Percentiles rank a stretch among this genome's conserved stretches.
Evolutionary conservation across 1,140 invertebrate species (phyloP).

Genomic region (Cyphomyrmex costatus): DNA sequence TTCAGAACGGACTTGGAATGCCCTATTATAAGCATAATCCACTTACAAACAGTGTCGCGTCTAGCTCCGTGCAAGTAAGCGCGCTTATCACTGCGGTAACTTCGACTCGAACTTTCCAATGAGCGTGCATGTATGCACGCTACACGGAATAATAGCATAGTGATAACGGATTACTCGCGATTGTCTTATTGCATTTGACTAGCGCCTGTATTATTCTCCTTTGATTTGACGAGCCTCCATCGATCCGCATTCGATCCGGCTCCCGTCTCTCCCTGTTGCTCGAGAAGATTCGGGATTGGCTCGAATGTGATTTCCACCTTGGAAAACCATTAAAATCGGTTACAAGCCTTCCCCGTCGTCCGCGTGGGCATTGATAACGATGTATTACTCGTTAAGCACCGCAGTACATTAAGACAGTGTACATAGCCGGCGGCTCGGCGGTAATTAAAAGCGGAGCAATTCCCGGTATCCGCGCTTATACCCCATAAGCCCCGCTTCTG

Average conservation of each 20-base stretch:
- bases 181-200: slow-evolving; percentile 5
- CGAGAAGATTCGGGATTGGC: background rate
- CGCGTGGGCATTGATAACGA: slow-evolving; percentile 65
- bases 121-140: slow-evolving; percentile 11
- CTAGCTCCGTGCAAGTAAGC: slow-evolving; percentile 39
- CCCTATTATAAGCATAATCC: slow-evolving; percentile 70
- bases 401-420: slow-evolving; percentile 67
- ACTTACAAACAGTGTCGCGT: slow-evolving; percentile 66
- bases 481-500: slow-evolving; percentile 40
- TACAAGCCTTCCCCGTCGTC: background rate
- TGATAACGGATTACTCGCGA: slow-evolving; percentile 24
- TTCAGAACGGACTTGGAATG: slow-evolving; percentile 36
- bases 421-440: slow-evolving; percentile 62
- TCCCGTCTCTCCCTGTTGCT: background rate
- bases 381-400: slow-evolving; percentile 73
- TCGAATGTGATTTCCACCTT: background rate
- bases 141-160: slow-evolving; percentile 53
- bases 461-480: slow-evolving; percentile 72
- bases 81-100: slow-evolving; percentile 42
- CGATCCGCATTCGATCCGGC: background rate
- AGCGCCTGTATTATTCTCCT: slow-evolving; percentile 8
- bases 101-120: slow-evolving; percentile 53
- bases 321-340: slow-evolving; percentile 62
- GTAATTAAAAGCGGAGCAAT: slow-evolving; percentile 75
- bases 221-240: background rate